Evolutionary conservation across 2,888 invertebrate species (phyloP).

Genomic region (Cataglyphis livida): DNA sequence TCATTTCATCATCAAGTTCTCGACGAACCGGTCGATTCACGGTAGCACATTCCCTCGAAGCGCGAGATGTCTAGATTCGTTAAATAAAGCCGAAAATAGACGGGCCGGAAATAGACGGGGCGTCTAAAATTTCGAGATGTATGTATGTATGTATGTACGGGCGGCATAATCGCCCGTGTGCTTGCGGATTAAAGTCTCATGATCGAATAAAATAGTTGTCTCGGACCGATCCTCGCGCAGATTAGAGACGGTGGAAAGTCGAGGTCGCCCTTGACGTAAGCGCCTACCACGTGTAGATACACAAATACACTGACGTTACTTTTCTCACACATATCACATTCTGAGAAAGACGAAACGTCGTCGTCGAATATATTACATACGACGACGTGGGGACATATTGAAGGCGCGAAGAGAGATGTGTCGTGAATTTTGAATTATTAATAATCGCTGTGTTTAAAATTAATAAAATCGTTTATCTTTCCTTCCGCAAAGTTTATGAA

Average conservation of each 20-base stretch:
- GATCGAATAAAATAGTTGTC: slow-evolving; percentile 65
- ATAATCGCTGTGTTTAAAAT: not conserved
- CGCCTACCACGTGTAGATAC: slow-evolving; percentile 67
- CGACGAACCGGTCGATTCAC: not conserved
- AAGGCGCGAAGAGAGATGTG: not conserved
- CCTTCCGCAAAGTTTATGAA: not conserved
- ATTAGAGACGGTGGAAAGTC: slow-evolving; percentile 73
- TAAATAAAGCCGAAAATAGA: not conserved
- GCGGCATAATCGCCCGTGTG: not conserved
- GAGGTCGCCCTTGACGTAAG: slow-evolving; percentile 77
- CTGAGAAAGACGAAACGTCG: slow-evolving; percentile 54
- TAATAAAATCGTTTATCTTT: slow-evolving; percentile 1
- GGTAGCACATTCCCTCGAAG: not conserved
- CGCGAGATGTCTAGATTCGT: not conserved
- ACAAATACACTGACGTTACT: slow-evolving; percentile 52
- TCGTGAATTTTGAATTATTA: not conserved
- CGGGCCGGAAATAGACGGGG: slow-evolving; percentile 25
- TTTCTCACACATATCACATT: slow-evolving; percentile 60
- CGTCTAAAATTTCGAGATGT: slow-evolving; percentile 8
- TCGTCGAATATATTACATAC: slow-evolving; percentile 24
- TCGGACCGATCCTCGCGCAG: slow-evolving; percentile 69
- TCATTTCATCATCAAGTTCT: not conserved
- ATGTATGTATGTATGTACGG: not conserved
- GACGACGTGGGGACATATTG: not conserved
- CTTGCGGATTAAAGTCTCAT: slow-evolving; percentile 12